Percentiles rank a stretch among this genome's conserved stretches.
Conservation (phyloP, 2,113 vertebrate genomes). For the Aramus guarauna region DNA sequence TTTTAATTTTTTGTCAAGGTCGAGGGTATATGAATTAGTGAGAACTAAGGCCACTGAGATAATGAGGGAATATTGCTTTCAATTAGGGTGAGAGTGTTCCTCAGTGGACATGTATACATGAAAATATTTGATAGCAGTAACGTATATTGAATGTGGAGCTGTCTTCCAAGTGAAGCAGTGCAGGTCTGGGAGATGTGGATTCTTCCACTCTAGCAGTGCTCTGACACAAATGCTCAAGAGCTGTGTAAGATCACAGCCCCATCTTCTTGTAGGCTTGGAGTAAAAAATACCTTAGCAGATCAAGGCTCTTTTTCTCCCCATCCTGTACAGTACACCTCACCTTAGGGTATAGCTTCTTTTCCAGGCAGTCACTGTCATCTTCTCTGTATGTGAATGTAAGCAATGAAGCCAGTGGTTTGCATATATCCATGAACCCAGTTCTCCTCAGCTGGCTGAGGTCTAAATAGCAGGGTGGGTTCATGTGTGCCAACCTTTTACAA, state of each 20-base stretch:
- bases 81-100: neutral
- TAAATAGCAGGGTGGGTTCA: neutral
- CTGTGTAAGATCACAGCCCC: neutral
- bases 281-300: neutral
- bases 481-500: neutral
- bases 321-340: neutral
- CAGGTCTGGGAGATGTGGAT: accelerated
- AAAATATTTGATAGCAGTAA: neutral
- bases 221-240: neutral
- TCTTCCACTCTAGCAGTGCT: accelerated
- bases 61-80: neutral
- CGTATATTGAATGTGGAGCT: neutral
- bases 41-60: neutral
- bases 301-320: neutral
- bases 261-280: neutral
- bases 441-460: neutral
- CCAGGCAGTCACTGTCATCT: neutral
- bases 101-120: neutral
- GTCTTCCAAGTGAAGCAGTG: neutral
- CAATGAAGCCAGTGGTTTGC: neutral
- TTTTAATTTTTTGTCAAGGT: neutral
- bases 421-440: neutral
- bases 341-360: neutral
- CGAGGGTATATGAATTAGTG: accelerated
- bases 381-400: neutral